phyloP scores from a whole-genome alignment of 2,113 vertebrate genomes.

The Spea bombifrons region DNA sequence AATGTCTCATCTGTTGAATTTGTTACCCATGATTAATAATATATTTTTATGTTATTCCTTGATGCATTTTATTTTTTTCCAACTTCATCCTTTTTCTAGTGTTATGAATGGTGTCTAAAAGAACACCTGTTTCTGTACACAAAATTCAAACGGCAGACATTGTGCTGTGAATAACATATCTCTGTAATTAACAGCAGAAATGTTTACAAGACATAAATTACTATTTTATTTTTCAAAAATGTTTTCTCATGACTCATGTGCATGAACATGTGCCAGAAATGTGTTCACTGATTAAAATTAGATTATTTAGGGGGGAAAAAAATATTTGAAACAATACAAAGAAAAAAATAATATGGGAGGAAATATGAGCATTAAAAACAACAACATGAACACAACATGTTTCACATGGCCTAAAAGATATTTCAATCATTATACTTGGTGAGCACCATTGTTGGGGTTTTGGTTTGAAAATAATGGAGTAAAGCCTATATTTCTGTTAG shows the following conservation, averaged over 20 bases:
- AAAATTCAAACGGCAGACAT: constrained; percentile 11
- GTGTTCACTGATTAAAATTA: constrained; percentile 31
- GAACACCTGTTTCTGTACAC: constrained; percentile 19
- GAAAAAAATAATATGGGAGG: not conserved
- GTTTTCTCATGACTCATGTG: constrained; percentile 35
- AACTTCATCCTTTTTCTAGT: not conserved
- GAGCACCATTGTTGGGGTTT: too few relatives aligned
- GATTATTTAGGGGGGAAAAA: not conserved
- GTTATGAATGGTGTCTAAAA: constrained; percentile 33
- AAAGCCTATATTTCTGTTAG: too few relatives aligned
- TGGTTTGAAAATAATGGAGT: too few relatives aligned
- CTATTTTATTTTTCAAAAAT: constrained; percentile 25
- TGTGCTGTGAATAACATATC: constrained; percentile 26
- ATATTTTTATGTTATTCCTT: not conserved
- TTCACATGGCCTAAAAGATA: too few relatives aligned
- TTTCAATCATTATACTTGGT: too few relatives aligned
- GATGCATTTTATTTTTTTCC: not conserved
- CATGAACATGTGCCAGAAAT: constrained; percentile 15
- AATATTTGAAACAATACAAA: not conserved
- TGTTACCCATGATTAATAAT: too few relatives aligned
- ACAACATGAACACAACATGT: too few relatives aligned
- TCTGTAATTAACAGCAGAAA: constrained; percentile 17
- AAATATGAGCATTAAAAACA: not conserved
- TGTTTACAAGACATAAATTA: constrained; percentile 28
- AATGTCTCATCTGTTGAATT: too few relatives aligned